Evolutionary conservation across 2,797 vertebrate species (phyloP).

Genomic region (Coluber constrictor): DNA sequence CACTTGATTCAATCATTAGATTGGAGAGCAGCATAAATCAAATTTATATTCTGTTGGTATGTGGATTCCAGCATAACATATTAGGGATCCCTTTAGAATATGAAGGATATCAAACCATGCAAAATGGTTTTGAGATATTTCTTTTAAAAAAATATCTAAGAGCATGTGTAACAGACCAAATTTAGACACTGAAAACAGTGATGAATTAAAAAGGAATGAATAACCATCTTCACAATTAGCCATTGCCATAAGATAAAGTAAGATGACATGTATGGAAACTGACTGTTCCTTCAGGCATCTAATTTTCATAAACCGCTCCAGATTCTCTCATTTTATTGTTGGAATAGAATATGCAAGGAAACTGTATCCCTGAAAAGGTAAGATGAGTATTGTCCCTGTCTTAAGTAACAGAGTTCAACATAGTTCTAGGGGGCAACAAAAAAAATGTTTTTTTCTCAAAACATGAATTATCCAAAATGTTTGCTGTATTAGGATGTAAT

Average conservation of each 20-base stretch:
- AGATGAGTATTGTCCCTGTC: background rate
- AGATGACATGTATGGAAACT: background rate
- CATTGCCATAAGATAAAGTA: background rate
- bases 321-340: background rate
- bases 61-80: background rate
- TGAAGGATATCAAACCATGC: background rate
- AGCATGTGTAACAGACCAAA: background rate
- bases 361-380: background rate
- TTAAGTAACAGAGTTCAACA: background rate
- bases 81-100: background rate
- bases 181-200: background rate
- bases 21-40: background rate
- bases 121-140: background rate
- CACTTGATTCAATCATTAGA: background rate
- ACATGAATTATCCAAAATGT: background rate
- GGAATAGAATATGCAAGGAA: background rate
- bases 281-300: background rate
- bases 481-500: fast-evolving
- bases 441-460: background rate
- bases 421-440: background rate
- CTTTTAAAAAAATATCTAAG: background rate
- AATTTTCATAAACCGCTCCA: background rate
- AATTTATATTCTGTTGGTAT: background rate
- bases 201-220: background rate
- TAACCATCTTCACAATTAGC: background rate